These are phyloP conservation scores for Poliocrania exsul DNA, from an alignment of 2,797 vertebrate genomes.

Conservation along the genomic window DNA sequence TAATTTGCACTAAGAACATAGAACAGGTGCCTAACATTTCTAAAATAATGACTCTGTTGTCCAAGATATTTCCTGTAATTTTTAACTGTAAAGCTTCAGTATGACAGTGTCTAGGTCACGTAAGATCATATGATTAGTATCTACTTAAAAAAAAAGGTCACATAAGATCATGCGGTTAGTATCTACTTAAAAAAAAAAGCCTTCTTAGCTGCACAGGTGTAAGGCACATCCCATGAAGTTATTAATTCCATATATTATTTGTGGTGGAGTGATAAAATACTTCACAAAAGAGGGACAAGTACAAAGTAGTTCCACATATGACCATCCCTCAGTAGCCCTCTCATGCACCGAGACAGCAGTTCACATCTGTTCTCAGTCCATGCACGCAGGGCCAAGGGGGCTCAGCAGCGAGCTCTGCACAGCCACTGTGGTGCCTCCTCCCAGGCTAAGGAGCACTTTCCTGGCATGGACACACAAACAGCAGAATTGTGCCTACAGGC, in stretches of 20 bases:
- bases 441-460: background rate
- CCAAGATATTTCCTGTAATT: background rate
- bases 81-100: background rate
- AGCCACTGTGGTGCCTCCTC: background rate
- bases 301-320: background rate
- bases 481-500: constrained; percentile 34
- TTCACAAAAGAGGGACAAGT: background rate
- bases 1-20: background rate
- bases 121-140: background rate
- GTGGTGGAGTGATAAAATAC: background rate
- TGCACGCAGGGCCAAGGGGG: background rate
- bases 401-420: background rate
- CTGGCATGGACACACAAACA: background rate
- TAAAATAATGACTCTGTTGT: background rate
- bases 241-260: background rate
- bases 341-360: background rate
- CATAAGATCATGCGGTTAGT: background rate
- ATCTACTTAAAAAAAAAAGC: background rate
- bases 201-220: background rate
- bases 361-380: background rate
- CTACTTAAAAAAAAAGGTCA: background rate
- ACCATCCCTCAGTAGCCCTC: background rate
- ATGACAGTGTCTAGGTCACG: background rate
- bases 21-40: background rate
- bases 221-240: background rate